Base-by-base conservation (phyloP, 1,140 invertebrate species). In the Spodoptera frugiperda region DNA sequence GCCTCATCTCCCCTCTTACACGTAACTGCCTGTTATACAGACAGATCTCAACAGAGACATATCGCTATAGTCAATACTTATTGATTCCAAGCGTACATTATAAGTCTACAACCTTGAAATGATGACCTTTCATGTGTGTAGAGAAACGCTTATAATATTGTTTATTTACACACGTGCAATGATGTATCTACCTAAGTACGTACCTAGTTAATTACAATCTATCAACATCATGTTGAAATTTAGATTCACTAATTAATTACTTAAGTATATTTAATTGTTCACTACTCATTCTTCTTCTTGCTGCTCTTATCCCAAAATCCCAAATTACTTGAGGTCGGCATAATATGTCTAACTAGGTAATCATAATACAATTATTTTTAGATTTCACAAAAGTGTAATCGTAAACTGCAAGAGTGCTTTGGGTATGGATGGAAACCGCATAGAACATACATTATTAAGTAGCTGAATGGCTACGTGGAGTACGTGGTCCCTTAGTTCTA, bases 51-150 rank as follows among this genome's bases (percentile, higher is more conserved):
- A 67, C 61, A 73, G 48, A 74, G 67, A 74, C 61, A 78, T 57
- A 67, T 68, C 21, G 21, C 54, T 65, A 68, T 68, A 65, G 57
- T 54, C 72, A 46, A 61, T 55, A 65, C 30, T 51, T 76, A 57
- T 68, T 74, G 59, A 80, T 68, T 54, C 68, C 76, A 78, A 78
- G 75, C 61, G 77, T 33, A 39, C 33, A 39, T 76, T 78, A 80
- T 72, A 77, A 72, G 39, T 21, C 25, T 61, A 44, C 33, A 83
- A 84, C 83, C 80, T 87, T 85, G 85, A 85, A 83, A 82, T 48
- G 57, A 61, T 78, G 78, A 85, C 82, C 84, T 85, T 84, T 80
- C 75, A 78, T 77, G 57, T 72, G 17, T 55, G 51, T 15, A 51
- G 30, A 73, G 61, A 73, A 44, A 78, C 25, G 51, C 30, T 57